These are phyloP conservation scores for Entomobrya multifasciata DNA, from an alignment of 2,888 invertebrate species.

Conservation along the genomic window DNA sequence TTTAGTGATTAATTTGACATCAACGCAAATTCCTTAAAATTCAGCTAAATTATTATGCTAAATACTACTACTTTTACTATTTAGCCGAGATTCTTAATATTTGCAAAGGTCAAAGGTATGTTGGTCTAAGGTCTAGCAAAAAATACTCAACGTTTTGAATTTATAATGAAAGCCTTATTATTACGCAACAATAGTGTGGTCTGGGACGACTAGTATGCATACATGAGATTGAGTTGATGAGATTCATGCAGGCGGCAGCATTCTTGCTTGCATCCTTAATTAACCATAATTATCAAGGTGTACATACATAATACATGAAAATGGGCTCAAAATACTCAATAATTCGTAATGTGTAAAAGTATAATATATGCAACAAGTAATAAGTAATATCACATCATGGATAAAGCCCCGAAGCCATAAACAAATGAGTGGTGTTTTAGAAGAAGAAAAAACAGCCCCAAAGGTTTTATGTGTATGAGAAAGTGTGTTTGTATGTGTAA, in stretches of 20 bases:
- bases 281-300: constrained; percentile 58
- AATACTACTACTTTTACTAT: too few species aligned
- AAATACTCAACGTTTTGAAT: too few species aligned
- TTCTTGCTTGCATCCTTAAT: constrained; percentile 61
- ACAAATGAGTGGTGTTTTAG: constrained; percentile 54
- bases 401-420: constrained; percentile 14
- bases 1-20: too few species aligned
- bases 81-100: too few species aligned
- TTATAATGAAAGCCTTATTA: too few species aligned
- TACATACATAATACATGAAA: too few species aligned
- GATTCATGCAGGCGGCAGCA: constrained; percentile 25
- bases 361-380: neutral
- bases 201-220: too few species aligned
- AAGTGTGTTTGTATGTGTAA: too few species aligned
- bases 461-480: neutral
- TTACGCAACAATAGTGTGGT: neutral
- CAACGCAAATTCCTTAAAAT: too few species aligned
- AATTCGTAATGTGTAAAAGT: constrained; percentile 30
- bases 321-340: constrained; percentile 44
- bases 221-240: neutral
- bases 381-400: neutral
- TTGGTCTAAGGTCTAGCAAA: too few species aligned
- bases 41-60: too few species aligned
- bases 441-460: constrained; percentile 18
- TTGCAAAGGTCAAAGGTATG: too few species aligned